Evolutionary conservation across 2,888 invertebrate species (phyloP).

Genomic region (Rhorus exstirpatorius): DNA sequence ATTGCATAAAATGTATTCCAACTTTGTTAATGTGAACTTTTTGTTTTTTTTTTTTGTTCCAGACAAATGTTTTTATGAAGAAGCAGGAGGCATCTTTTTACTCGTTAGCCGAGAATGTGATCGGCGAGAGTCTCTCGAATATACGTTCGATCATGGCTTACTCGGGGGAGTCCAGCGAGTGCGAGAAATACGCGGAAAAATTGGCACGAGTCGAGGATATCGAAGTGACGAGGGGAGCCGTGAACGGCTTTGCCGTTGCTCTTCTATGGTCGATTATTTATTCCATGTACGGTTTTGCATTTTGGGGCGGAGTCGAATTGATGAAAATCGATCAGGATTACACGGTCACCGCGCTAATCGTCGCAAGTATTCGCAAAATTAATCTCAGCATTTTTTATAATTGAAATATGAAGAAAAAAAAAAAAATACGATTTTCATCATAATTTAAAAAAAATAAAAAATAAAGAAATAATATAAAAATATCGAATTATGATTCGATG

Average conservation of each 20-base stretch:
- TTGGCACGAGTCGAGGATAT: slow-evolving; percentile 55
- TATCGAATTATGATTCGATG: too few species aligned
- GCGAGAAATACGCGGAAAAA: slow-evolving; percentile 63
- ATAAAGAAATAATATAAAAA: too few species aligned
- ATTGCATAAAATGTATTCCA: background rate
- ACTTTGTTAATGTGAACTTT: background rate
- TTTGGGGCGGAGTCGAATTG: slow-evolving; percentile 63
- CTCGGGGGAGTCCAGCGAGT: slow-evolving; percentile 82
- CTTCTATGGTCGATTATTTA: slow-evolving; percentile 64
- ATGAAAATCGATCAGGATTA: slow-evolving; percentile 55
- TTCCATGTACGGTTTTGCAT: slow-evolving; percentile 67
- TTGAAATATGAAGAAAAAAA: background rate
- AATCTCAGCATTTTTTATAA: background rate
- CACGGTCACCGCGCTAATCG: slow-evolving; percentile 61
- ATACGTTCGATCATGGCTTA: slow-evolving; percentile 83
- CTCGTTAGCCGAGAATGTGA: slow-evolving; percentile 83
- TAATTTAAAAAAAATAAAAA: too few species aligned
- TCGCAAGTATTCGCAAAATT: slow-evolving; percentile 42
- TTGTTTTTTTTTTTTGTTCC: too few species aligned
- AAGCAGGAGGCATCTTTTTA: slow-evolving; percentile 79
- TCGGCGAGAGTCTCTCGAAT: slow-evolving; percentile 82
- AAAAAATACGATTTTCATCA: too few species aligned
- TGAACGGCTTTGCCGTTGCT: slow-evolving; percentile 58
- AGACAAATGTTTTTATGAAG: slow-evolving; percentile 69
- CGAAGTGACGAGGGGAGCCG: slow-evolving; percentile 46